These are phyloP conservation scores for Pristionchus maxplancki DNA, from an alignment of 2,888 invertebrate species.

Conservation along the genomic window DNA sequence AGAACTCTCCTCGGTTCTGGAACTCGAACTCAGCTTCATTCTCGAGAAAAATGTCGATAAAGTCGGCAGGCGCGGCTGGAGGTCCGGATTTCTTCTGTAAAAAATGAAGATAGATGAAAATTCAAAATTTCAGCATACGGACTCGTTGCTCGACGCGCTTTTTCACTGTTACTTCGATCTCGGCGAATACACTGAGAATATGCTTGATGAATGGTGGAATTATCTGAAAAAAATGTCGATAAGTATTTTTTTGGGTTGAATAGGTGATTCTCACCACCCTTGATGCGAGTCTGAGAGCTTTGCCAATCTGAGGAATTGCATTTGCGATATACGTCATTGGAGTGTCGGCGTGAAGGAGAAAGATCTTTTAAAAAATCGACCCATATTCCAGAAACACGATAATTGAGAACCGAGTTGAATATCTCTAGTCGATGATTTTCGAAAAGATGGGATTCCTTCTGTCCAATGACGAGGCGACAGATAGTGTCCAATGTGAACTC, in stretches of 20 bases:
- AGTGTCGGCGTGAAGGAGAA: background rate
- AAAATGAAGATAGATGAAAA: background rate
- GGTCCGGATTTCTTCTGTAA: background rate
- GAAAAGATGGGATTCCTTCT: constrained; percentile 21
- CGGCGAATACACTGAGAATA: background rate
- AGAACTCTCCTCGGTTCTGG: constrained; percentile 25
- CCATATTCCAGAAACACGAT: too few species aligned
- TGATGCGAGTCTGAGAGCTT: background rate
- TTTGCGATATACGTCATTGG: background rate
- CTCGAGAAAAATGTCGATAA: constrained; percentile 69
- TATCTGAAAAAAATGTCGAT: background rate
- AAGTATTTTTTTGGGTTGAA: background rate
- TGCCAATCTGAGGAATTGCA: background rate
- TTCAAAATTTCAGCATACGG: background rate
- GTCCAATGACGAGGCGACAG: constrained; percentile 38
- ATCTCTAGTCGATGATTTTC: background rate
- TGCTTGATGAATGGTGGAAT: background rate
- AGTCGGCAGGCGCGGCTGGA: constrained; percentile 55
- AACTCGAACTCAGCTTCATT: constrained; percentile 61
- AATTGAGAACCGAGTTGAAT: background rate
- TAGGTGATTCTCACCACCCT: background rate
- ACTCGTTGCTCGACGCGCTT: background rate
- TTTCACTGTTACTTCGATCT: background rate
- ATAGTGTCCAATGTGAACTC: constrained; percentile 49
- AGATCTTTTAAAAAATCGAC: too few species aligned